These are phyloP conservation scores for Scolopax rusticola DNA, from an alignment of 2,797 vertebrate genomes.

Conservation along the genomic window DNA sequence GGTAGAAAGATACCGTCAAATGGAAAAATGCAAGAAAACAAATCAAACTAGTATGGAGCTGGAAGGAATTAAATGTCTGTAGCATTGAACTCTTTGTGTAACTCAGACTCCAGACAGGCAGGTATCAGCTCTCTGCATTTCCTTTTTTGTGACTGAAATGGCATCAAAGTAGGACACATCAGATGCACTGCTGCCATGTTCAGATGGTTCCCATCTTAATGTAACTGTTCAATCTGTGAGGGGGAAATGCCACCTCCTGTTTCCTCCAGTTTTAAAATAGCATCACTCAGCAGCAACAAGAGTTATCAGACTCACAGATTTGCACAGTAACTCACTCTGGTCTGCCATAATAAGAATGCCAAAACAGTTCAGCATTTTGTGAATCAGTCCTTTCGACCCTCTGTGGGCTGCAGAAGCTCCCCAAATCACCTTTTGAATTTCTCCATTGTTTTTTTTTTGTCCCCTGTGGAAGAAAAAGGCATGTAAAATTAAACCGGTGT, in stretches of 20 bases:
- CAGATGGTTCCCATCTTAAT: background rate
- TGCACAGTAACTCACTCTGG: background rate
- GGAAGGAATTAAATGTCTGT: background rate
- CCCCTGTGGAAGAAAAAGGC: background rate
- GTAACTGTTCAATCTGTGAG: accelerated
- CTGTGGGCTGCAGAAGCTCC: background rate
- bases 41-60: background rate
- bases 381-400: background rate
- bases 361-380: background rate
- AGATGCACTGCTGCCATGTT: background rate
- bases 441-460: background rate
- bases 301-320: background rate
- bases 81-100: background rate
- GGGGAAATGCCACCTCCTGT: background rate
- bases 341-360: background rate
- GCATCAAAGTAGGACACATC: background rate
- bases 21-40: background rate
- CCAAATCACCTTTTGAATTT: background rate
- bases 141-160: background rate
- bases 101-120: background rate
- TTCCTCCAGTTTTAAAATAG: background rate
- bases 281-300: too few species aligned
- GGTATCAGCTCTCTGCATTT: background rate
- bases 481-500: background rate
- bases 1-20: background rate